A percentile compares a stretch with the other conserved stretches of the same genome.
Conservation (phyloP, 2,113 vertebrate genomes). For the Acinonyx jubatus region DNA sequence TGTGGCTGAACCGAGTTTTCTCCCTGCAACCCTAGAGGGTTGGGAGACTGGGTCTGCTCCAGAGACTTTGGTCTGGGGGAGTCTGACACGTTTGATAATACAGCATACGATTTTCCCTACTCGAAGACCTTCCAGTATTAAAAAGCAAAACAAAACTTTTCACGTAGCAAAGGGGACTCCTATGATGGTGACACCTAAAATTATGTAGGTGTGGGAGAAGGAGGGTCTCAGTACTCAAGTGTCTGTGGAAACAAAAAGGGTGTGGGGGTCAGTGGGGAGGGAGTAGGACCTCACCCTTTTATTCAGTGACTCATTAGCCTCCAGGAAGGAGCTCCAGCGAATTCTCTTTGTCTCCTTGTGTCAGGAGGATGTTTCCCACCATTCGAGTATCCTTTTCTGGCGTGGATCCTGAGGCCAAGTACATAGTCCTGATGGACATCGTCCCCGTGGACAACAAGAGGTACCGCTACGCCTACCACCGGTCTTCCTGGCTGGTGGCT, state of each 20-base stretch:
- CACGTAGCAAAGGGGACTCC: background rate
- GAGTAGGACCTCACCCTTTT: too few relatives aligned
- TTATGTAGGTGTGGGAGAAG: background rate
- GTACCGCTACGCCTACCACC: slow-evolving; percentile 98
- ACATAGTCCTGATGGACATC: slow-evolving; percentile 99
- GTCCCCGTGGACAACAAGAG: slow-evolving; percentile 99
- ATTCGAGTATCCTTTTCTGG: slow-evolving; percentile 98
- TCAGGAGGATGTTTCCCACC: slow-evolving; percentile 99
- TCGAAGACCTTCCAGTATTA: background rate
- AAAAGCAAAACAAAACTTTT: background rate
- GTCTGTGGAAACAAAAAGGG: background rate
- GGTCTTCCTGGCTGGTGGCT: slow-evolving; percentile 98
- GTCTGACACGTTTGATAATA: background rate
- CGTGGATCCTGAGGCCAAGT: slow-evolving; percentile 97
- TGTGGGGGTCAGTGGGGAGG: accelerated
- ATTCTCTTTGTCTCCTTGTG: slow-evolving; percentile 58
- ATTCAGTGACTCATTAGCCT: accelerated
- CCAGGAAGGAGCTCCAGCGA: background rate
- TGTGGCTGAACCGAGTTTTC: background rate
- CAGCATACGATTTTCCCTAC: background rate
- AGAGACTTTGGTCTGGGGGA: background rate
- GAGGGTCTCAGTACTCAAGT: background rate
- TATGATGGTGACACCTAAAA: background rate
- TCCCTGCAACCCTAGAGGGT: background rate
- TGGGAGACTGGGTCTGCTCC: background rate